phyloP scores from a whole-genome alignment of 2,888 invertebrate genomes.

The Rhodophaea formosa region DNA sequence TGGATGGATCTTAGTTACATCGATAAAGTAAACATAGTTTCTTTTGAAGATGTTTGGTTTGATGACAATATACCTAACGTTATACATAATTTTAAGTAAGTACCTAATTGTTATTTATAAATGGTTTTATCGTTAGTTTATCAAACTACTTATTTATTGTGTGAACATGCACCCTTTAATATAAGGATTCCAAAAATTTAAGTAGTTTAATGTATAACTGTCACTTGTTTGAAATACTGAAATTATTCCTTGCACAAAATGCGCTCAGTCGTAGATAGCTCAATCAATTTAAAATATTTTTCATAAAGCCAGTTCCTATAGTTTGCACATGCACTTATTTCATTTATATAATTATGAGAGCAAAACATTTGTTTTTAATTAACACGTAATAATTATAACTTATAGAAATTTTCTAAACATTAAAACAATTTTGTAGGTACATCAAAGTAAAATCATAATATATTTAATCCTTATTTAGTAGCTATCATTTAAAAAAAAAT shows the following conservation, averaged over 20 bases:
- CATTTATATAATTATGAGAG: not conserved
- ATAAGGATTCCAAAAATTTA: not conserved
- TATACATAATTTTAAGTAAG: no score
- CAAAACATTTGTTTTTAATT: not conserved
- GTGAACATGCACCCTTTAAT: conserved; percentile 1
- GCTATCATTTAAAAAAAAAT: no score
- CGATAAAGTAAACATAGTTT: not conserved
- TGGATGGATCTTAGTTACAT: conserved; percentile 24
- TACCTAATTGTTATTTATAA: no score
- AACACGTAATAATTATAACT: no score
- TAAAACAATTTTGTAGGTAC: no score
- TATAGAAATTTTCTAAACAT: no score
- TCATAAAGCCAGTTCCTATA: not conserved
- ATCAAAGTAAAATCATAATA: no score
- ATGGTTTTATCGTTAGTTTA: not conserved
- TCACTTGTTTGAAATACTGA: not conserved
- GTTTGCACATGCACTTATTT: not conserved
- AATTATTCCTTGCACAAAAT: not conserved
- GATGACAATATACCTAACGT: no score
- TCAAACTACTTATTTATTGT: not conserved
- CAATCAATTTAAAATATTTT: not conserved
- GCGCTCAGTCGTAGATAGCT: not conserved
- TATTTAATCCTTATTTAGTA: no score
- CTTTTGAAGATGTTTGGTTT: no score
- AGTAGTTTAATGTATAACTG: not conserved